Evolutionary conservation across 2,797 vertebrate genomes (phyloP), one percentile per base, ranked within the genome.

Genomic region (Semaprochilodus insignis): DNA sequence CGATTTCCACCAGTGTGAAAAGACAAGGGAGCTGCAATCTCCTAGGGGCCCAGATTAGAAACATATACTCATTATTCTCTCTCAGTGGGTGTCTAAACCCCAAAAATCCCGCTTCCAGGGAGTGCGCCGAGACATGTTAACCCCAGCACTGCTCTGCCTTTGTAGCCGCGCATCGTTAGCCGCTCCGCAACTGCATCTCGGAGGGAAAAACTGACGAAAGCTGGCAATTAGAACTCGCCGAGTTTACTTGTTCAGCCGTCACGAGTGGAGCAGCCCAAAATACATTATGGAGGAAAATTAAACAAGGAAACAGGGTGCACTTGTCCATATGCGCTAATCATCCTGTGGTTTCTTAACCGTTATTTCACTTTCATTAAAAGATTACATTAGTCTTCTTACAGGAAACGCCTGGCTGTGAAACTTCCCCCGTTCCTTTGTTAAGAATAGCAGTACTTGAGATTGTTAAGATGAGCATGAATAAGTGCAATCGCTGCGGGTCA

Each of bases 31-130:
- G 91, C 92, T 90, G 83, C 86, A 90, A 92, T 95, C 94, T 95
- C 95, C 88, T 85, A 94, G 93, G 94, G 87, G 92, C 92, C 92
- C 91, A 95, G 95, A 96, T 96, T 95, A 95, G 94, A 94, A 95
- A 94, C 94, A 95, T 94, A 95, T 92, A 94, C 95, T 95, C 93
- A 95, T 95, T 96, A 95, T 95, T 95, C 93, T 81, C 92, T 92
- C 94, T 94, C 94, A 94, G 95, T 91, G 94, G 94, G 94, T 94
- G 87, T 85, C 93, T 95, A 94, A 95, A 94, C 92, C 95, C 89
- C 91, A 90, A 93, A 96, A 95, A 96, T 95, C 94, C 94, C 87
- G 88, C 90, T 90, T 86, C 88, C 93, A 95, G 89, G 93, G 92
- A 93, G 91, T 89, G 91, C 88, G 89, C 91, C 88, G 93, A 93